Percentiles rank a stretch among this genome's conserved stretches.
Conservation (phyloP, 2,888 invertebrate genomes). For the Cryptocephalus primarius region DNA sequence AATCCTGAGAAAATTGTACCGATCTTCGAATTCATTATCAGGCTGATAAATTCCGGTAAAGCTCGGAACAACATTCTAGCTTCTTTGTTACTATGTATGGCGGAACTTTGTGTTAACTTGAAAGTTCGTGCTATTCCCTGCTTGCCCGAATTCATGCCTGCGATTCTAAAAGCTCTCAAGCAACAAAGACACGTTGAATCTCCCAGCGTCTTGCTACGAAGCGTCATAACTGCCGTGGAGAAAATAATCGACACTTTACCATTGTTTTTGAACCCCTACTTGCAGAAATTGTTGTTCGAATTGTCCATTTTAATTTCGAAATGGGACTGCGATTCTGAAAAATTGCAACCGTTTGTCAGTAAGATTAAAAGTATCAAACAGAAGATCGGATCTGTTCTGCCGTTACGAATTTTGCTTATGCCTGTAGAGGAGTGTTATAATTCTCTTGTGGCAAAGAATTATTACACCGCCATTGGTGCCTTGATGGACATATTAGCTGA, state of each 20-base stretch:
- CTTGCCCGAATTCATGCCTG: constrained; percentile 72
- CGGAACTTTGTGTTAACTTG: constrained; percentile 66
- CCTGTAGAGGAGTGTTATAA: constrained; percentile 56
- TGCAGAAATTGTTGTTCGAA: constrained; percentile 58
- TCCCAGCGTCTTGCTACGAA: constrained; percentile 53
- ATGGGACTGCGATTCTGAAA: constrained; percentile 15
- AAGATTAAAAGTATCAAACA: constrained; percentile 52
- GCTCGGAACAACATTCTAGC: constrained; percentile 55
- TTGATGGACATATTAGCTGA: constrained; percentile 69
- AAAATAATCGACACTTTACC: constrained; percentile 72
- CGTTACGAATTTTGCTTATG: constrained; percentile 67
- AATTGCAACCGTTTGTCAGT: constrained; percentile 41
- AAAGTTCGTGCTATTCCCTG: constrained; percentile 63
- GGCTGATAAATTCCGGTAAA: constrained; percentile 43
- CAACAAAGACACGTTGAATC: constrained; percentile 47
- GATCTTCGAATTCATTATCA: constrained; percentile 56
- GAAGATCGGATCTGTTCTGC: constrained; percentile 57
- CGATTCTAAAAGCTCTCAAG: constrained; percentile 53
- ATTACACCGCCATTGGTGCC: constrained; percentile 47
- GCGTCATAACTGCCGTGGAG: constrained; percentile 66
- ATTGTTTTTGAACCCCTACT: constrained; percentile 75
- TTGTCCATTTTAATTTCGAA: constrained; percentile 43
- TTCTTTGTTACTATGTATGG: constrained; percentile 63
- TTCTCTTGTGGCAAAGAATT: constrained; percentile 46
- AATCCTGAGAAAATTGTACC: constrained; percentile 60